phyloP scores from a whole-genome alignment of 2,888 invertebrate genomes.

The Drosophila stalkeri region DNA sequence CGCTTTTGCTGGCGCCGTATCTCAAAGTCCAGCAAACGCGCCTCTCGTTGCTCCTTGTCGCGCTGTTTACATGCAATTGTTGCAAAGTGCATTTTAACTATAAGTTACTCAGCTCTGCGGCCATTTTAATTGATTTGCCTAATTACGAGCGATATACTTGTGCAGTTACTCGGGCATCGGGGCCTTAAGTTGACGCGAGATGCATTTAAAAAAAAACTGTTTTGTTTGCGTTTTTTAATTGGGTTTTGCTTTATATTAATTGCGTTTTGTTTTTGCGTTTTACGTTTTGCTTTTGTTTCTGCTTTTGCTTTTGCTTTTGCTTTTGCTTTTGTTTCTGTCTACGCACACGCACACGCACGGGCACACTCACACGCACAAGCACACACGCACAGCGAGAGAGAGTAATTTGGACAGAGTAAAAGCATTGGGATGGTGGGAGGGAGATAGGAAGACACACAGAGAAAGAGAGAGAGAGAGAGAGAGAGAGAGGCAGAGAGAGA shows the following conservation, averaged over 20 bases:
- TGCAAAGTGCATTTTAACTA: conserved; percentile 80
- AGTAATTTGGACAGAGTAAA: conserved; percentile 10
- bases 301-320: not conserved
- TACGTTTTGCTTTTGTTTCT: not conserved
- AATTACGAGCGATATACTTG: conserved; percentile 50
- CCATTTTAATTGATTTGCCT: conserved; percentile 56
- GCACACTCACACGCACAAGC: conserved; percentile 13
- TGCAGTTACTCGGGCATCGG: conserved; percentile 37
- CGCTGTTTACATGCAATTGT: conserved; percentile 83
- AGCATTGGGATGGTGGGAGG: not conserved
- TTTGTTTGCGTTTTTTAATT: conserved; percentile 19
- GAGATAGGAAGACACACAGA: not conserved
- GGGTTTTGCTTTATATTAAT: conserved; percentile 6
- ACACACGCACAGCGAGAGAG: conserved; percentile 18
- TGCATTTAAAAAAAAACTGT: conserved; percentile 27
- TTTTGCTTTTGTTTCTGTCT: conserved; percentile 2
- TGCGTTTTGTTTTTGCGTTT: conserved; percentile 2
- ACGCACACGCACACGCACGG: conserved; percentile 22
- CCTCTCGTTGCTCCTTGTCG: conserved; percentile 85
- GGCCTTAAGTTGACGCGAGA: conserved; percentile 34
- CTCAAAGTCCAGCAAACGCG: conserved; percentile 85
- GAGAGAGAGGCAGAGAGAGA: not conserved
- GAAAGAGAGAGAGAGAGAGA: not conserved
- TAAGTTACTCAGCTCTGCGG: conserved; percentile 61
- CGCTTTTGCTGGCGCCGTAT: conserved; percentile 85